Evolutionary conservation across 2,888 invertebrate species (phyloP), one percentile per base, ranked within the genome.

Genomic region (Andrena bucephala): DNA sequence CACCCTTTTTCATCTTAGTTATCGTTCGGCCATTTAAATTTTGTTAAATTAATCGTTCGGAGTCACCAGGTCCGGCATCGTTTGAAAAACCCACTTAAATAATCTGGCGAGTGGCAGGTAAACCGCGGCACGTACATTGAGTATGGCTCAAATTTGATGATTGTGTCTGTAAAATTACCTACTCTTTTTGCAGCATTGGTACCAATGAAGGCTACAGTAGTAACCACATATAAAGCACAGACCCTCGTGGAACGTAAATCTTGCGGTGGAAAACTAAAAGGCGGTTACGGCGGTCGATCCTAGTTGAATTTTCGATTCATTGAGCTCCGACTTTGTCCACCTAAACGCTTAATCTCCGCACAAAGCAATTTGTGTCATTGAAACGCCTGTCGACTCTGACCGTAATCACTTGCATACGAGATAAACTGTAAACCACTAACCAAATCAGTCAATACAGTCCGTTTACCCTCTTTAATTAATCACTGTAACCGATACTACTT

Each of bases 311-410:
- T 89, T 84, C 84, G 78, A 84, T 81, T 83, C 77, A 77, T 68
- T 60, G 81, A 73, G 48, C 48, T 68, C 70, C 66, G 71, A 77
- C 74, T 65, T 68, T 33, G 75, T 70, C 71, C 62, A 63, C 59
- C 52, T 63, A 72, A 62, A 27, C 74, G 77, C 75, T 89, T 80
- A 87, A 90, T 86, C 81, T 74, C 65, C 54, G 65, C 76, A 69
- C 68, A 70, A 65, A 74, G 83, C 81, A 87, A 90, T 90, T 88
- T 88, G 79, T 84, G 85, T 88, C 85, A 90, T 89, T 85, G 89
- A 85, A 84, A 86, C 70, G 75, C 63, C 57, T 33, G 78, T 72
- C 67, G 63, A 70, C 33, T 76, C 76, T 48, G 24, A 20, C 42
- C 67, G 80, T 84, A 86, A 84, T 85, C 87, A 85, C 81, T 69